Base-by-base conservation (phyloP, 2,797 vertebrate genomes). In the Pseudomugil tenellus region DNA sequence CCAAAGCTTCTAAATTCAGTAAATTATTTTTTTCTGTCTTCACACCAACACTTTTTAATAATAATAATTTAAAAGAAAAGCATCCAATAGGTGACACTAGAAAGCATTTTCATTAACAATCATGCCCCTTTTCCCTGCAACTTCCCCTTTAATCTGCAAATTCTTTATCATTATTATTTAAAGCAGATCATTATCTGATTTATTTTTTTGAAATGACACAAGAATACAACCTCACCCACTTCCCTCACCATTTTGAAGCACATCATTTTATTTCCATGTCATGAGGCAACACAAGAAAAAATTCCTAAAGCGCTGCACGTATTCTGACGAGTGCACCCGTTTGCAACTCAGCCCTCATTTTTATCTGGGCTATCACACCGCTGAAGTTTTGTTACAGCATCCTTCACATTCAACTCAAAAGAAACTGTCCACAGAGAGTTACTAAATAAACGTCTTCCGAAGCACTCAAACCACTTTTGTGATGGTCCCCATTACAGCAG, bases 381-480 rank as follows among this genome's bases (percentile, higher is more conserved):
- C 16, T 17, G 5, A 35, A 35, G 41, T 58, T 7, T 34, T 7
- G 34, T 58, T 21, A 37, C 23, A 7, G 34, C 34, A 37, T 58
- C 55, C 7, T 34, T 23, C 35, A 14, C 21, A 37, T 37, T 58
- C 25, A 58, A 35, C 12, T 35, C n/a, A 3, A 17, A 35, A 39
- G 21, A 37, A 58, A 25, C 35, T 25, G 14, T 58, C 37, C 21
- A 37, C 16, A 63, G 13, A 25, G 56, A 53, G 2, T 35, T 46
- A n/a, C 41, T 28, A 13, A 21, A 29, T 37, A 63, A 17, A 29
- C 49, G 19, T 34, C 4, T 26, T 52, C 21, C 14, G 17, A 54
- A 28, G 49, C 35, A 21, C 49, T 52, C 7, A 51, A 61, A 48
- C n/a, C 41, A 21, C 32, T 37, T 52, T 51, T 52, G 46, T 35